These are phyloP conservation scores for Cephalopterus ornatus DNA, from an alignment of 2,113 vertebrate genomes.

Conservation along the genomic window DNA sequence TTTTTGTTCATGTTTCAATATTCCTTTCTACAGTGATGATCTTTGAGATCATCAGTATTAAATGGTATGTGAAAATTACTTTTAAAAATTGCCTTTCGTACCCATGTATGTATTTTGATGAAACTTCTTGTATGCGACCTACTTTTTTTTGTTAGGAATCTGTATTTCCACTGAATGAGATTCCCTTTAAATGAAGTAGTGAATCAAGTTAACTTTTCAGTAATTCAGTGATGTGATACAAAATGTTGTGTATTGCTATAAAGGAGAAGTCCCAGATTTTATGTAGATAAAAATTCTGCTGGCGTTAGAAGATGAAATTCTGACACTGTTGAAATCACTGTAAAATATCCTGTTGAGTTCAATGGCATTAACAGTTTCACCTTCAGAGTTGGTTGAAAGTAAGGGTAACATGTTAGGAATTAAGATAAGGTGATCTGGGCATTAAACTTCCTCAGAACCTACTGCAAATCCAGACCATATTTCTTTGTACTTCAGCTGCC, in stretches of 20 bases:
- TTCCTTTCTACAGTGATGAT: background rate
- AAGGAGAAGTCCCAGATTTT: conserved; percentile 2
- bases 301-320: background rate
- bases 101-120: background rate
- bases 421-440: conserved; percentile 37
- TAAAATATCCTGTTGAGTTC: conserved; percentile 47
- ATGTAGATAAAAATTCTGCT: conserved; percentile 34
- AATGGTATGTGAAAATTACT: background rate
- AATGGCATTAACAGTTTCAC: conserved; percentile 44
- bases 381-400: conserved; percentile 42
- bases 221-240: background rate
- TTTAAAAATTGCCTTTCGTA: background rate
- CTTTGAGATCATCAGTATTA: background rate
- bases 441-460: conserved; percentile 29
- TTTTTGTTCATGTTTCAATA: background rate
- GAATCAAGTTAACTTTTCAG: conserved; percentile 1
- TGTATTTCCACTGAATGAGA: background rate
- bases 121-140: background rate
- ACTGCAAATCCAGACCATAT: conserved; percentile 51
- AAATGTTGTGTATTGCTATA: background rate
- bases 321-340: conserved; percentile 29
- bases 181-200: background rate
- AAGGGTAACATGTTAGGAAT: conserved; percentile 55
- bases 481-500: background rate
- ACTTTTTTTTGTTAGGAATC: background rate